Evolutionary conservation across 2,888 invertebrate genomes (phyloP).

Genomic region (Harmothoe impar): DNA sequence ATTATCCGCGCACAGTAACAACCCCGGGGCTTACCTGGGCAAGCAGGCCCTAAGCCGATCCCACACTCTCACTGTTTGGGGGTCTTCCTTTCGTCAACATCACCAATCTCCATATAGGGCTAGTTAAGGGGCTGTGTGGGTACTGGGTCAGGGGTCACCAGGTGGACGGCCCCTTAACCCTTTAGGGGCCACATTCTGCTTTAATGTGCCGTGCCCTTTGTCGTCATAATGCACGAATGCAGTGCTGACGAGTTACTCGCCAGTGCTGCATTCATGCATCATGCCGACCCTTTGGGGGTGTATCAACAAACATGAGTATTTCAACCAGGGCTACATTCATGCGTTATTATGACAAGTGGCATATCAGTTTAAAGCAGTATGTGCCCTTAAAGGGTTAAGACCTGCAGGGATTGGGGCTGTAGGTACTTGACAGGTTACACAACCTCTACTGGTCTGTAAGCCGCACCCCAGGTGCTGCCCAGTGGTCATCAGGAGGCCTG

Average conservation of each 20-base stretch:
- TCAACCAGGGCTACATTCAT: no score
- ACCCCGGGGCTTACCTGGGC: conserved; percentile 12
- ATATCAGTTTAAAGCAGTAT: no score
- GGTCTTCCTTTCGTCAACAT: conserved; percentile 46
- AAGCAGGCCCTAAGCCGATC: conserved; percentile 32
- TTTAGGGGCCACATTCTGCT: no score
- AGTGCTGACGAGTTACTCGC: no score
- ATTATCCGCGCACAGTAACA: conserved; percentile 42
- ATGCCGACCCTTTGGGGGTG: no score
- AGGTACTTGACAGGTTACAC: not conserved
- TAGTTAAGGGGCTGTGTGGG: conserved; percentile 9
- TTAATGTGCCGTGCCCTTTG: no score
- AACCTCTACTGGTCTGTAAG: not conserved
- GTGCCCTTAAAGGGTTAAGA: no score
- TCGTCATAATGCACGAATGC: no score
- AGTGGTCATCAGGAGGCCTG: not conserved
- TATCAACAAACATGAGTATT: no score
- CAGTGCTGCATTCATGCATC: no score
- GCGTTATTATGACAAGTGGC: no score
- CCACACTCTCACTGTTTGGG: conserved; percentile 32
- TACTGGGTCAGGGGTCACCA: conserved; percentile 39
- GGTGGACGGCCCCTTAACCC: conserved; percentile 3
- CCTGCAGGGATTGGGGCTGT: no score
- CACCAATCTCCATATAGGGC: conserved; percentile 40
- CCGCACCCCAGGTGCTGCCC: not conserved